These are phyloP conservation scores for Atlantisia rogersi DNA, from an alignment of 2,113 vertebrate species.

Conservation along the genomic window DNA sequence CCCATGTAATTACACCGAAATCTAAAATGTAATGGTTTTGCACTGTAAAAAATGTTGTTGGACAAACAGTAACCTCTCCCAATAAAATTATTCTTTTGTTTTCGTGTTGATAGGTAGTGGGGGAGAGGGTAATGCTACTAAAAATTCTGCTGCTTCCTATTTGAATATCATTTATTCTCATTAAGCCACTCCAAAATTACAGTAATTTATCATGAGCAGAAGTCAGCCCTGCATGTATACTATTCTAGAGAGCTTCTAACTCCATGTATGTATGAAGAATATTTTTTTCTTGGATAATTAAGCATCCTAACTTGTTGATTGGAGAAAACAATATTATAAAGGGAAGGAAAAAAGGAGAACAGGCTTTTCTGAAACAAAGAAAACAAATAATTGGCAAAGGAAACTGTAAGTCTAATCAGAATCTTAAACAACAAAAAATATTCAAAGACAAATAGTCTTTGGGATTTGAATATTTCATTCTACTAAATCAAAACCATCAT, in stretches of 20 bases:
- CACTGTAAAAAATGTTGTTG: background rate
- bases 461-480: conserved; percentile 10
- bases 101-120: background rate
- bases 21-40: background rate
- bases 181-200: conserved; percentile 12
- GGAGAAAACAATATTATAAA: background rate
- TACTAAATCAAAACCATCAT: background rate
- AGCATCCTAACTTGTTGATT: conserved; percentile 4
- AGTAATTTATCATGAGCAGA: background rate
- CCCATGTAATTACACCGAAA: background rate
- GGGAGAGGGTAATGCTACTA: background rate
- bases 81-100: background rate
- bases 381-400: background rate
- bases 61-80: background rate
- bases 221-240: background rate
- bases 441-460: background rate
- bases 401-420: background rate
- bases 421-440: background rate
- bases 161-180: background rate
- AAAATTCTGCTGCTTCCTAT: background rate
- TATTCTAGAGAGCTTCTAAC: background rate
- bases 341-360: background rate
- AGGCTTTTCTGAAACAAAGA: background rate
- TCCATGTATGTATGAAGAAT: background rate
- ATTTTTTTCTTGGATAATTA: conserved; percentile 23